Evolutionary conservation across 1,140 invertebrate genomes (phyloP).

Genomic region (Aphaenogaster rudis): DNA sequence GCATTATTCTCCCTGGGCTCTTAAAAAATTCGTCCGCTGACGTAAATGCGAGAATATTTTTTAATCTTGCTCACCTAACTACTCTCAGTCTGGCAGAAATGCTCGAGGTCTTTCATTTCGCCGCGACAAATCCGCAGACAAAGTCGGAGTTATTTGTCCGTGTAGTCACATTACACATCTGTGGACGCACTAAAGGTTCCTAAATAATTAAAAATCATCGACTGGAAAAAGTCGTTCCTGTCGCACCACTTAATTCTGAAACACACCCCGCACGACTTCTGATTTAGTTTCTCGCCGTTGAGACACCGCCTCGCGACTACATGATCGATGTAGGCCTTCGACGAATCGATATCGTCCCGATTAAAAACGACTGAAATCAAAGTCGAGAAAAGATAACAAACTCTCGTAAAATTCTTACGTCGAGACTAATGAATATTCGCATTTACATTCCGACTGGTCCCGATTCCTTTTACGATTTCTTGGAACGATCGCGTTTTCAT

Average conservation of each 20-base stretch:
- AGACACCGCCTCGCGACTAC: constrained; percentile 20
- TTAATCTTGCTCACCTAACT: constrained; percentile 65
- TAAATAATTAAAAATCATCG: background rate
- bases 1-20: background rate
- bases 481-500: background rate
- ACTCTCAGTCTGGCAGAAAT: background rate
- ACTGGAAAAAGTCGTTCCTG: background rate
- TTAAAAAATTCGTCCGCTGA: background rate
- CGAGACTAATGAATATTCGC: background rate
- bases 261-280: background rate
- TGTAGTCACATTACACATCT: constrained; percentile 37
- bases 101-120: constrained; percentile 31
- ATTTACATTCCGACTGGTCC: constrained; percentile 4
- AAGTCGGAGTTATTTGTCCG: background rate
- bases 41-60: background rate
- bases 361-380: background rate
- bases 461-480: background rate
- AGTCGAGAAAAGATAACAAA: background rate
- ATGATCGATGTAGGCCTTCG: constrained; percentile 41
- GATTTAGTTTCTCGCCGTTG: background rate
- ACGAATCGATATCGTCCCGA: constrained; percentile 19
- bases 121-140: background rate
- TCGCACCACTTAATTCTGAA: constrained; percentile 20
- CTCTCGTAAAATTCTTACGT: background rate
- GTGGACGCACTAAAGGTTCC: constrained; percentile 8